Percentiles rank a stretch among this genome's conserved stretches.
Evolutionary conservation across 2,113 vertebrate species (phyloP).

Genomic region (Etheostoma spectabile): DNA sequence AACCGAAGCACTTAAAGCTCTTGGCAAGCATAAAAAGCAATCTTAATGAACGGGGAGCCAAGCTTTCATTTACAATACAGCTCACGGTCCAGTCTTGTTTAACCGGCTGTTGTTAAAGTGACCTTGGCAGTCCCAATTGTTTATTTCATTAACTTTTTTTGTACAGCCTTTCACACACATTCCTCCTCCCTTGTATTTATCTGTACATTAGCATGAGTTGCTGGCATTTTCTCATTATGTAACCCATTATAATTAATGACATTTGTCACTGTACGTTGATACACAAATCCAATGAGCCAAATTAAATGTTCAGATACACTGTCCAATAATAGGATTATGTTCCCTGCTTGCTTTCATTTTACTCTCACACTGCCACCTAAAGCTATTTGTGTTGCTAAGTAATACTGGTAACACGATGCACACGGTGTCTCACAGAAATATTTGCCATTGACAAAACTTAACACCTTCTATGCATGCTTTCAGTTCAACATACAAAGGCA

Average conservation of each 20-base stretch:
- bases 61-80: not conserved
- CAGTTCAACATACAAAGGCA: no score
- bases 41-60: not conserved
- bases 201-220: constrained; percentile 19
- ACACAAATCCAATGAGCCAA: constrained; percentile 27
- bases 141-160: not conserved
- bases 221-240: constrained; percentile 13
- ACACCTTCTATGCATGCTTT: no score
- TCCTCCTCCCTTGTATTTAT: constrained; percentile 7
- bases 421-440: not conserved
- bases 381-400: constrained; percentile 17
- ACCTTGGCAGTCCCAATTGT: constrained; percentile 20
- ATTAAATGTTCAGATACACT: constrained; percentile 44
- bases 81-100: constrained; percentile 26
- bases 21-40: not conserved
- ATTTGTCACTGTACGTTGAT: constrained; percentile 35
- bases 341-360: constrained; percentile 46
- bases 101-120: not conserved
- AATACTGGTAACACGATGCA: not conserved
- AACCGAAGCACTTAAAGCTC: not conserved
- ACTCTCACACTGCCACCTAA: constrained; percentile 26
- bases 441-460: no score
- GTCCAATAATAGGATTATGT: constrained; percentile 41
- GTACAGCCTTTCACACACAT: constrained; percentile 10
- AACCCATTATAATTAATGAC: constrained; percentile 40